These are phyloP conservation scores for Lordiphosa mommai DNA, from an alignment of 1,140 invertebrate species.

Conservation along the genomic window DNA sequence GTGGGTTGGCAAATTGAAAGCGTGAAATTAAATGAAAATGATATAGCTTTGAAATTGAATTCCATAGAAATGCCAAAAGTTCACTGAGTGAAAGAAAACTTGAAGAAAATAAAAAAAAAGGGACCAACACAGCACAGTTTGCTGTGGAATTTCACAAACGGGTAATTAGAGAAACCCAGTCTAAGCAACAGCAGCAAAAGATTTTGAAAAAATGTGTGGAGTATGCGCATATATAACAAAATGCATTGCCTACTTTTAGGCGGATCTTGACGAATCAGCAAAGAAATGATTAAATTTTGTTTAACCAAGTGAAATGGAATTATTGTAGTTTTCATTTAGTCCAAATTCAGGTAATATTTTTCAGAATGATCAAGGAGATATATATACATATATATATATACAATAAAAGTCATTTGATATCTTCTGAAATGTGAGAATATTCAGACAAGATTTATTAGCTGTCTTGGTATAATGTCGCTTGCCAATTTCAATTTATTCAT, in stretches of 20 bases:
- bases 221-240: background rate
- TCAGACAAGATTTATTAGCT: too few relatives aligned
- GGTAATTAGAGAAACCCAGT: constrained; percentile 12
- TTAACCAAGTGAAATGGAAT: too few relatives aligned
- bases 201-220: background rate
- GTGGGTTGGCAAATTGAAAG: constrained; percentile 64
- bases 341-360: too few relatives aligned
- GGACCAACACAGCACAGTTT: background rate
- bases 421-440: too few relatives aligned
- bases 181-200: background rate
- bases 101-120: background rate
- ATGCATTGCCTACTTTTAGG: constrained; percentile 9
- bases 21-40: constrained; percentile 75
- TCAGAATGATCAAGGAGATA: too few relatives aligned
- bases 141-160: constrained; percentile 5
- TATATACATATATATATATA: too few relatives aligned
- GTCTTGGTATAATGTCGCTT: too few relatives aligned
- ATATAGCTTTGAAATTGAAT: constrained; percentile 76
- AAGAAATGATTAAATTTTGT: background rate
- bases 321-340: too few relatives aligned
- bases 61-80: constrained; percentile 70
- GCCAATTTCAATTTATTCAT: too few relatives aligned
- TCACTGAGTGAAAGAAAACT: constrained; percentile 4
- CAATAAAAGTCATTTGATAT: too few relatives aligned
- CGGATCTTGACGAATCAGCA: background rate